Percentiles rank a stretch among this genome's conserved stretches.
Conservation (phyloP, 2,797 vertebrate genomes). For the Nyctalus aviator region DNA sequence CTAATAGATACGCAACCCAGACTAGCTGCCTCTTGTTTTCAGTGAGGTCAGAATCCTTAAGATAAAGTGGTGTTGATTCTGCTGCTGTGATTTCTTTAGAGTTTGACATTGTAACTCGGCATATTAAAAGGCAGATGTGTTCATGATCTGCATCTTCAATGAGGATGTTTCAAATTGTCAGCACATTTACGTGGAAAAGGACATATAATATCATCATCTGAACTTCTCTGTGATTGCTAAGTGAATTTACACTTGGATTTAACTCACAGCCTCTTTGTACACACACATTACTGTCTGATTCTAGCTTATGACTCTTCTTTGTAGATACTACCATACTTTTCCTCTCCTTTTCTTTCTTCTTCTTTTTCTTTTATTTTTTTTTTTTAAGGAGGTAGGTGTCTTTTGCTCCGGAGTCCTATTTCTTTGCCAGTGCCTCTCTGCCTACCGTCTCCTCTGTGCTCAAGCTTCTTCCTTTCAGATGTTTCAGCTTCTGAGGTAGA, state of each 20-base stretch:
- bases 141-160: conserved; percentile 55
- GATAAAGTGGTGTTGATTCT: not conserved
- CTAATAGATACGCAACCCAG: not conserved
- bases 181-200: conserved; percentile 30
- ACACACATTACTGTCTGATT: not conserved
- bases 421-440: not conserved
- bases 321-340: not conserved
- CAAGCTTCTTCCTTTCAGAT: not conserved
- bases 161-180: conserved; percentile 11
- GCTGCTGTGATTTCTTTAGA: conserved; percentile 44
- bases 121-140: conserved; percentile 33
- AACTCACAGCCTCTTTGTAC: not conserved
- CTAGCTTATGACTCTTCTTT: not conserved
- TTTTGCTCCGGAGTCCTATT: not conserved
- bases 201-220: not conserved
- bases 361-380: not conserved
- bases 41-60: conserved; percentile 40
- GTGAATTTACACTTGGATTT: not conserved
- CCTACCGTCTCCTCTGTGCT: not conserved
- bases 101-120: conserved; percentile 23
- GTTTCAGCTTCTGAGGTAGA: conserved; percentile 39
- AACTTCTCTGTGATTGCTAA: not conserved
- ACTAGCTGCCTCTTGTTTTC: not conserved
- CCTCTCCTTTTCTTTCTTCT: not conserved
- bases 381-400: not conserved